phyloP scores from a whole-genome alignment of 2,888 invertebrate species.

The Sicus ferrugineus region DNA sequence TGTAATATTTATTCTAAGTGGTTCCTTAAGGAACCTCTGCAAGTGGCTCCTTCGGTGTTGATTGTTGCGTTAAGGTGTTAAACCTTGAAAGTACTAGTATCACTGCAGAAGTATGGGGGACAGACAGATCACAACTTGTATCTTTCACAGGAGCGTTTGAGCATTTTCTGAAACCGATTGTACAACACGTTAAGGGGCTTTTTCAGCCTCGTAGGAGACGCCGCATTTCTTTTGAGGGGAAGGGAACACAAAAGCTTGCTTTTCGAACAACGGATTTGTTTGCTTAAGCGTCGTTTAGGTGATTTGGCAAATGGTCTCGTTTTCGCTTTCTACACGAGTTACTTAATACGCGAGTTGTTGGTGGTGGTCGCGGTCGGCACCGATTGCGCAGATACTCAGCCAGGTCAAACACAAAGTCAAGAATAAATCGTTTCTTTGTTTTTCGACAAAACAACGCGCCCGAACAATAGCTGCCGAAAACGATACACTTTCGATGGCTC shows the following conservation, averaged over 20 bases:
- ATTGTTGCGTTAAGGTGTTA: no score
- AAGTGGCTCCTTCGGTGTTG: no score
- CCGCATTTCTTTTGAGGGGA: no score
- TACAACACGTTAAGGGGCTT: no score
- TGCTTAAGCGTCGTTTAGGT: neutral
- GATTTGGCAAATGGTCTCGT: conserved; percentile 5
- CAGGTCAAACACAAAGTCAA: neutral
- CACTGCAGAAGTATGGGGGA: neutral
- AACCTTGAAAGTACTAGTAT: neutral
- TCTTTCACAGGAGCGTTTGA: conserved; percentile 32
- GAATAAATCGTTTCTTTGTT: neutral
- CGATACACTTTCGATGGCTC: neutral
- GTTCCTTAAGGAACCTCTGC: no score
- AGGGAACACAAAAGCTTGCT: no score
- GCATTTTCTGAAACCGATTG: conserved; percentile 44
- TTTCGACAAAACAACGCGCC: no score
- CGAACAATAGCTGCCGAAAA: conserved; percentile 4
- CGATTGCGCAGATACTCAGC: neutral
- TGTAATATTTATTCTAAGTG: no score
- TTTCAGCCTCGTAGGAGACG: no score
- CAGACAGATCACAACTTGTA: neutral
- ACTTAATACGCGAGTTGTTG: no score
- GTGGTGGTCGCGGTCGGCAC: neutral
- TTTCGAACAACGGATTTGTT: no score
- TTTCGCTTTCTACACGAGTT: neutral